phyloP scores from a whole-genome alignment of 2,797 vertebrate genomes.

The Argyrosomus regius region DNA sequence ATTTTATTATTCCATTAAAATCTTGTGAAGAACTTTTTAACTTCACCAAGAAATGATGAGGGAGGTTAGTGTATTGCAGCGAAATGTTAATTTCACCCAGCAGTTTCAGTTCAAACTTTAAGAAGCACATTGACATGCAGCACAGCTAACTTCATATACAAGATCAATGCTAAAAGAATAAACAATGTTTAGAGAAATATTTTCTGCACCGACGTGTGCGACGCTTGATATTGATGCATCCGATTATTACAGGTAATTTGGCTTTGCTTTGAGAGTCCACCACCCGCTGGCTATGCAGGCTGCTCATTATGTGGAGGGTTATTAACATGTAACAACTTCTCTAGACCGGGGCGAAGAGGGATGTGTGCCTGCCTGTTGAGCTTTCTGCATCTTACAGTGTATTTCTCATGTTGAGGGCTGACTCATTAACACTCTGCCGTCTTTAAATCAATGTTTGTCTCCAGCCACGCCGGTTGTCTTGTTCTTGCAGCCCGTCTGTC shows the following conservation, averaged over 20 bases:
- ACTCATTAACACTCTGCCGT: slow-evolving; percentile 1
- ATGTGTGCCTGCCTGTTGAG: neutral
- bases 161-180: neutral
- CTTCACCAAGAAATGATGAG: neutral
- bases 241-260: slow-evolving; percentile 22
- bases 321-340: slow-evolving; percentile 4
- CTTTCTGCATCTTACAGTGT: neutral
- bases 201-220: slow-evolving; percentile 13
- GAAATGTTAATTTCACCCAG: neutral
- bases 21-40: neutral
- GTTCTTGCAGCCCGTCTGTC: slow-evolving; percentile 15
- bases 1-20: neutral
- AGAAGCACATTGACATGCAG: neutral
- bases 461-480: neutral
- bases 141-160: neutral
- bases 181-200: neutral
- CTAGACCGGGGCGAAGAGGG: neutral
- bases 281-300: neutral
- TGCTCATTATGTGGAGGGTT: neutral
- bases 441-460: slow-evolving; percentile 43
- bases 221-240: slow-evolving; percentile 7
- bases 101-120: neutral
- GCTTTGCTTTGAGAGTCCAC: slow-evolving; percentile 5
- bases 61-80: neutral
- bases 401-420: neutral